Evolutionary conservation across 2,113 vertebrate genomes (phyloP).

Genomic region (Ciconia stormi): DNA sequence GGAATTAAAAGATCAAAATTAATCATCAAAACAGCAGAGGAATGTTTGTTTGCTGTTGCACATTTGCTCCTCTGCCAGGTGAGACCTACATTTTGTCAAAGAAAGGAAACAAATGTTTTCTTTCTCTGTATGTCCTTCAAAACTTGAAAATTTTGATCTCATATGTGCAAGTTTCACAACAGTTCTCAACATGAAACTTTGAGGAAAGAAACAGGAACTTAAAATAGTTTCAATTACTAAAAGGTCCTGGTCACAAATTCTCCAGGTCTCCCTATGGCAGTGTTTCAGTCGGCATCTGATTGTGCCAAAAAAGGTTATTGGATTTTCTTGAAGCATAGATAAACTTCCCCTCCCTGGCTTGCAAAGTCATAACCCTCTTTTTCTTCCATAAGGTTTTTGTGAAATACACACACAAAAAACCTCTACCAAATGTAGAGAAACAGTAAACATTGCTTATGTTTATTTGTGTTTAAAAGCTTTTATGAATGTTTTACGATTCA

Average conservation of each 20-base stretch:
- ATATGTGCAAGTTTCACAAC: neutral
- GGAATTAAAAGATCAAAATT: neutral
- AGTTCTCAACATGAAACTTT: neutral
- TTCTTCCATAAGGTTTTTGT: neutral
- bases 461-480: neutral
- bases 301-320: neutral
- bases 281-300: neutral
- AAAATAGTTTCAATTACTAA: neutral
- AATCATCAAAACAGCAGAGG: neutral
- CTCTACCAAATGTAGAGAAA: neutral
- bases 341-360: neutral
- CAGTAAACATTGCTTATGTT: neutral
- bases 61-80: neutral
- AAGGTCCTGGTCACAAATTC: neutral
- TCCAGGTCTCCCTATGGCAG: neutral
- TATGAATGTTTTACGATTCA: neutral
- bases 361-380: neutral
- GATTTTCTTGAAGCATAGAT: neutral
- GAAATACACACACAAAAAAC: neutral
- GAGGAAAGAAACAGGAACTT: neutral
- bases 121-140: neutral
- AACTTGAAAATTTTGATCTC: neutral
- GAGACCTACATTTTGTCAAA: neutral
- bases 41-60: neutral
- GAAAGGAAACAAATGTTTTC: neutral